Evolutionary conservation across 2,888 invertebrate species (phyloP).

Genomic region (Eupithecia subumbrata): DNA sequence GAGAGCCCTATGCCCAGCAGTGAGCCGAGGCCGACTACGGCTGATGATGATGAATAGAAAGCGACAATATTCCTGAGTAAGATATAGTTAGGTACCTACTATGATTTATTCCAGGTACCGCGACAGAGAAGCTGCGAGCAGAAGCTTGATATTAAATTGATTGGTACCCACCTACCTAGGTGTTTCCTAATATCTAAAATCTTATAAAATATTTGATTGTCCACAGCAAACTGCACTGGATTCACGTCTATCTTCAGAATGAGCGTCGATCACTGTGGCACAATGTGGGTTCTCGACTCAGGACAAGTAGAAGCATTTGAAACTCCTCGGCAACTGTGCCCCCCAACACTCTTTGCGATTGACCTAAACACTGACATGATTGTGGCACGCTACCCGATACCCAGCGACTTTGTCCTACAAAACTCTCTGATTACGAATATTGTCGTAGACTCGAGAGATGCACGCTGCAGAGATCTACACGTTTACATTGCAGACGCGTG

Average conservation of each 20-base stretch:
- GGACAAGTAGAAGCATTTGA: conserved; percentile 89
- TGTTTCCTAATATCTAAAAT: background rate
- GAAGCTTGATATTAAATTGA: background rate
- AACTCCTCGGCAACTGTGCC: conserved; percentile 86
- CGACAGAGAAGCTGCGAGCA: background rate
- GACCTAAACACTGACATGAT: conserved; percentile 87
- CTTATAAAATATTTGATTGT: conserved; percentile 36
- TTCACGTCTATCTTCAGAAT: conserved; percentile 92
- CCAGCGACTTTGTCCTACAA: conserved; percentile 86
- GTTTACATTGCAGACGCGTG: conserved; percentile 89
- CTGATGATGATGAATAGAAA: background rate
- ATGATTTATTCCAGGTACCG: no score
- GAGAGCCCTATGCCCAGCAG: background rate
- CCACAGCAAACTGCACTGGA: conserved; percentile 79
- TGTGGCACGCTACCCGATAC: conserved; percentile 86
- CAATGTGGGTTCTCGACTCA: conserved; percentile 92
- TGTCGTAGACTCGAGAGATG: conserved; percentile 86
- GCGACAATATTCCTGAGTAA: background rate
- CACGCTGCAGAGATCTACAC: conserved; percentile 85
- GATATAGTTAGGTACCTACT: no score
- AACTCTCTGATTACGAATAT: conserved; percentile 88
- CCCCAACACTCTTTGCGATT: conserved; percentile 89
- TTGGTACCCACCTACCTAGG: background rate
- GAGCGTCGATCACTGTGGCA: conserved; percentile 89
- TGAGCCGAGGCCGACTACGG: background rate